Evolutionary conservation across 2,797 vertebrate genomes (phyloP).

Genomic region (Brotogeris chrysoptera): DNA sequence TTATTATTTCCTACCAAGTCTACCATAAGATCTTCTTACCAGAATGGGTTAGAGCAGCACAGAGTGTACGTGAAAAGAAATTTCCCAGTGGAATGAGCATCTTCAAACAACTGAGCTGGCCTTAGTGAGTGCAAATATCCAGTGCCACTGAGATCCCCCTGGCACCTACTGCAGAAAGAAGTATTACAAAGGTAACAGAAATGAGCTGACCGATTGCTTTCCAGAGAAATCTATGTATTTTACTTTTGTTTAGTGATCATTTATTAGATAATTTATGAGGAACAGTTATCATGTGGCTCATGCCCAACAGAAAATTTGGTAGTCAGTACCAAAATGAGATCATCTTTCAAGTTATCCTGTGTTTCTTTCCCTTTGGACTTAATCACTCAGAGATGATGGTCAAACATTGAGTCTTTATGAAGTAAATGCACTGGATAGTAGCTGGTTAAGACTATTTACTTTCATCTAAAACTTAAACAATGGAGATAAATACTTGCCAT

Average conservation of each 20-base stretch:
- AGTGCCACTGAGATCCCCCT: not conserved
- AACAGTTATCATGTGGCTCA: not conserved
- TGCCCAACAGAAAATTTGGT: not conserved
- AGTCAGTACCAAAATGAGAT: not conserved
- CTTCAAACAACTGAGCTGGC: not conserved
- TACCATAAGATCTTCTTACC: not conserved
- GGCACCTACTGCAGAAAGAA: not conserved
- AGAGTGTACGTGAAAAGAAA: not conserved
- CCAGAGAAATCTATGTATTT: not conserved
- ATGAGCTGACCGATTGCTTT: not conserved
- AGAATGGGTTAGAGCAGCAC: not conserved
- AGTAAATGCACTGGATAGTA: not conserved
- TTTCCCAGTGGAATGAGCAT: not conserved
- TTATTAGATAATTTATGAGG: not conserved
- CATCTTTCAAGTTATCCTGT: not conserved
- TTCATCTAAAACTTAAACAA: not conserved
- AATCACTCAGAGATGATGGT: not conserved
- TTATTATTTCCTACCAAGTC: not conserved
- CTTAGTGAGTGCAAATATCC: not conserved
- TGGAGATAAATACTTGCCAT: not conserved
- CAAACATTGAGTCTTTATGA: not conserved
- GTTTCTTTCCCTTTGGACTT: not conserved
- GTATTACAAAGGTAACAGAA: not conserved
- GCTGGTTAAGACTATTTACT: not conserved
- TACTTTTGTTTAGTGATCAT: not conserved